Base-by-base conservation (phyloP, 2,113 vertebrate genomes). In the Girardinichthys multiradiatus region DNA sequence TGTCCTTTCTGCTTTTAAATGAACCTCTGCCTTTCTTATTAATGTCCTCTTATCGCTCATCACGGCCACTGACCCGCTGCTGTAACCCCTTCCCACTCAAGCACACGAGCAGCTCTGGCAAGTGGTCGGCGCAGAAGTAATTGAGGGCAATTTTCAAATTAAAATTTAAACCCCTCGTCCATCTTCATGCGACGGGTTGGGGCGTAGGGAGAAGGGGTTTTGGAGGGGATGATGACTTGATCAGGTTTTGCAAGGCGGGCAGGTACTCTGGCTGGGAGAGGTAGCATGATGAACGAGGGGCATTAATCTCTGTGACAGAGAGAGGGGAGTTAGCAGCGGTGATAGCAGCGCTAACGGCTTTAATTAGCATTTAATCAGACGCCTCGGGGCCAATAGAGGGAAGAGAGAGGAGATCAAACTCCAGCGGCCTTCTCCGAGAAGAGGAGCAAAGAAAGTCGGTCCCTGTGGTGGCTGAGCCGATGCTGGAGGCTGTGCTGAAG, bases 131-230 rank as follows among this genome's bases (percentile, higher is more conserved):
- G 30, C 86, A 87, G 78, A 91, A 87, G 89, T 93, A 93, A 93
- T 93, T 92, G 92, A 93, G 92, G 92, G 91, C 92, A 93, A 93
- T 93, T 92, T 92, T 93, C 90, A 92, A 93, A 93, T 93, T 92
- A 92, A 93, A 93, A 91, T 91, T 92, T 92, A 91, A 93, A 92
- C 86, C 90, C 88, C 89, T 92, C 90, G 89, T 93, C 92, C 87
- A 89, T 93, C 91, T 92, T 88, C 61, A 30, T 26, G 66, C 57
- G 69, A 80, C 35, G 77, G 81, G 80, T 83, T 79, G 77, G 74
- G 76, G 88, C 10, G 60, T 59, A n/a, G 74, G 48, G 81, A 76
- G 86, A 66, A 70, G 76, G 76, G 73, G 64, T 45, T 82, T 82
- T 57, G 10, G 68, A 6, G 70, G 82, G 85, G 80, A 80, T 89